phyloP scores from a whole-genome alignment of 1,140 invertebrate genomes.

The Dinoponera quadriceps region DNA sequence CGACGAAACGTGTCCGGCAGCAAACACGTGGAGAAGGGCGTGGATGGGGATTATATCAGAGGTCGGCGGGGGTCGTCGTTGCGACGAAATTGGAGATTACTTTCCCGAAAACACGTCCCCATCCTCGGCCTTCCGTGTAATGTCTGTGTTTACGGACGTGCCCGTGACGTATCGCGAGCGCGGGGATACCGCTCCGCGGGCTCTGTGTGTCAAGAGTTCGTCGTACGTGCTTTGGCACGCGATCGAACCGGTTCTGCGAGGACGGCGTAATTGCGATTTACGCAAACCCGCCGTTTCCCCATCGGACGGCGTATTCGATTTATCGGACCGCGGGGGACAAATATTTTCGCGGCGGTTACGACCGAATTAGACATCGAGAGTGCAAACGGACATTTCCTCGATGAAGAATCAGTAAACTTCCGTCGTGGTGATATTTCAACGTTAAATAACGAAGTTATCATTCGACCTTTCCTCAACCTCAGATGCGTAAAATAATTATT shows the following conservation, averaged over 20 bases:
- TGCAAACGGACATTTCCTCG: too few relatives aligned
- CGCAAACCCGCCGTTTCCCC: conserved; percentile 5
- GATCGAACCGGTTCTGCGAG: conserved; percentile 52
- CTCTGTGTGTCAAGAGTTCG: conserved; percentile 41
- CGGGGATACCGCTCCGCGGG: not conserved
- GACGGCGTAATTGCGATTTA: conserved; percentile 47
- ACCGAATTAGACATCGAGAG: too few relatives aligned
- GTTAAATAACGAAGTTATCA: too few relatives aligned
- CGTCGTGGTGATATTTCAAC: too few relatives aligned
- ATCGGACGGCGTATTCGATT: conserved; percentile 8
- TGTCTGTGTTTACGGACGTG: conserved; percentile 20
- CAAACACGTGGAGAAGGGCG: too few relatives aligned
- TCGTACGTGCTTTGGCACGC: conserved; percentile 40
- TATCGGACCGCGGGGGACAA: conserved; percentile 13
- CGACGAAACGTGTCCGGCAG: not conserved
- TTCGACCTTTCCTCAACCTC: not conserved
- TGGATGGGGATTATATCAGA: conserved; percentile 56
- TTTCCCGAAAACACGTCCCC: not conserved
- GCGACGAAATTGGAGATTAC: conserved; percentile 23
- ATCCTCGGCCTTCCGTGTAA: not conserved
- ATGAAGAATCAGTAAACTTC: too few relatives aligned
- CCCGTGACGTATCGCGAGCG: conserved; percentile 16
- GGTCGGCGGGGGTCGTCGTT: not conserved
- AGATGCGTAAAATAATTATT: conserved; percentile 14
- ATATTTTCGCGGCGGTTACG: not conserved